These are phyloP conservation scores for Antigone vipio DNA, from an alignment of 2,113 vertebrate genomes.

Conservation along the genomic window DNA sequence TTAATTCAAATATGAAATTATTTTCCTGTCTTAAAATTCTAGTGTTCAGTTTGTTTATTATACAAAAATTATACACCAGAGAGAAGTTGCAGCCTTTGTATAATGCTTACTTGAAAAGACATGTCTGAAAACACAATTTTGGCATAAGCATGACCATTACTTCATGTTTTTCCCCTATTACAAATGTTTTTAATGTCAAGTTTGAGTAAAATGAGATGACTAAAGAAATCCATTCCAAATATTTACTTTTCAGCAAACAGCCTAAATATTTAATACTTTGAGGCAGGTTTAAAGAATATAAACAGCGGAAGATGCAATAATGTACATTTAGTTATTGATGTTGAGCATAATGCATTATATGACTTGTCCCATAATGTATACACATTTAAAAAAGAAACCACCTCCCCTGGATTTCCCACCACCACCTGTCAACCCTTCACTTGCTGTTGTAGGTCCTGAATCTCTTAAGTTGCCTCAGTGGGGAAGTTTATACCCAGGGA, in stretches of 20 bases:
- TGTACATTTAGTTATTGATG: not conserved
- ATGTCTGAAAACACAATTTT: not conserved
- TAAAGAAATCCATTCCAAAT: not conserved
- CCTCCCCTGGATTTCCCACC: not conserved
- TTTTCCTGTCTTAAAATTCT: not conserved
- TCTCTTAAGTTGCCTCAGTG: not conserved
- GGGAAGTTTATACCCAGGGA: not conserved
- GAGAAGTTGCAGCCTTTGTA: not conserved
- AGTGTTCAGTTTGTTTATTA: not conserved
- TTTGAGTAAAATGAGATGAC: not conserved
- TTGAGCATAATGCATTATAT: not conserved
- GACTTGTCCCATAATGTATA: not conserved
- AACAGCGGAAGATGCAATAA: not conserved
- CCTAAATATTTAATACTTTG: not conserved
- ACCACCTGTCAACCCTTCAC: not conserved
- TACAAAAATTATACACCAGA: not conserved
- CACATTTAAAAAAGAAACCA: not conserved
- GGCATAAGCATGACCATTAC: not conserved
- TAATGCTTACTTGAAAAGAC: not conserved
- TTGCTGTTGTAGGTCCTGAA: not conserved
- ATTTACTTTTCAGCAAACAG: not conserved
- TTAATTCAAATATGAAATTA: not conserved
- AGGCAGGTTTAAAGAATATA: not conserved
- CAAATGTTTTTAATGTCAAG: not conserved
- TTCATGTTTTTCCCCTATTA: not conserved